Evolutionary conservation across 2,888 invertebrate genomes (phyloP).

Genomic region (Lottia scabra): DNA sequence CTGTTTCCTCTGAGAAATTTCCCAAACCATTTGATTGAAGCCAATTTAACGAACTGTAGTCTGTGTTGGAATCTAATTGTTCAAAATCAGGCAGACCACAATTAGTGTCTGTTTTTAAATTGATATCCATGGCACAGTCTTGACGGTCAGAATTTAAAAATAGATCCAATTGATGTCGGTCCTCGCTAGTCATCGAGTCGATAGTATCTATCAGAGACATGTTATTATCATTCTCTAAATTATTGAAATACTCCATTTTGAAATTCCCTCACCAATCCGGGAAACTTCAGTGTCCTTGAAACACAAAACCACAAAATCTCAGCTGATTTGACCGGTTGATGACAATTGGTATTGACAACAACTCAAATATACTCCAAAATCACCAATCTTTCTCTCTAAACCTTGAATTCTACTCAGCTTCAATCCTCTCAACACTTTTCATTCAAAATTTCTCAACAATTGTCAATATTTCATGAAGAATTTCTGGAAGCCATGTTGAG

Average conservation of each 20-base stretch:
- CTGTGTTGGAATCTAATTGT: conserved; percentile 40
- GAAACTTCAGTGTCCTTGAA: no score
- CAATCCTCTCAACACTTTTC: no score
- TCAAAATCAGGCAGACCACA: conserved; percentile 42
- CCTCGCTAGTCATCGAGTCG: conserved; percentile 36
- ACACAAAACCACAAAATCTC: no score
- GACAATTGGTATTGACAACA: no score
- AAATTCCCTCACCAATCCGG: neutral
- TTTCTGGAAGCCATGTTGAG: conserved; percentile 9
- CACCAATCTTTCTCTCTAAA: no score
- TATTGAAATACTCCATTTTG: conserved; percentile 26
- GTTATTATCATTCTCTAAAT: conserved; percentile 16
- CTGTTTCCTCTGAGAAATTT: conserved; percentile 35
- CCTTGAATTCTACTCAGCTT: no score
- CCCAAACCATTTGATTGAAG: conserved; percentile 35
- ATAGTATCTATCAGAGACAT: conserved; percentile 31
- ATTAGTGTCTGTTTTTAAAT: conserved; percentile 35
- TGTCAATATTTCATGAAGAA: neutral
- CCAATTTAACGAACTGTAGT: conserved; percentile 42
- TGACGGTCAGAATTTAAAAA: conserved; percentile 33
- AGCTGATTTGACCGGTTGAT: no score
- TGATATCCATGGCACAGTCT: conserved; percentile 22
- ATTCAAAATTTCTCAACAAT: neutral
- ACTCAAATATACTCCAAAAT: no score
- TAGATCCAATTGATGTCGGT: conserved; percentile 41